Conservation (phyloP, 2,797 vertebrate species). For the Linurgus olivaceus region DNA sequence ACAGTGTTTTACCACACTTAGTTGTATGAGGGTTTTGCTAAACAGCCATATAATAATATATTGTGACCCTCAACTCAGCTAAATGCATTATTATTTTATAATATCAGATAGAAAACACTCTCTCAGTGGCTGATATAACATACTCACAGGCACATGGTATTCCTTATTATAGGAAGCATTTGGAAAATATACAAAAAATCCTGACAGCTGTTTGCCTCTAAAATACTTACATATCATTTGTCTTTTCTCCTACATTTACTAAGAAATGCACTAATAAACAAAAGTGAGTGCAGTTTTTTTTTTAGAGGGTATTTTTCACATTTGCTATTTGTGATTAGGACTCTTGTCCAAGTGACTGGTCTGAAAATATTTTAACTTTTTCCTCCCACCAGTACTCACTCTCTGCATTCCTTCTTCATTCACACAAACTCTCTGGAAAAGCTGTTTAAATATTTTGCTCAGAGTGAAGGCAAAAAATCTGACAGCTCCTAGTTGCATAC, state of each 20-base stretch:
- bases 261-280: neutral
- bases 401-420: constrained; percentile 97
- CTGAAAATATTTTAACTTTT: neutral
- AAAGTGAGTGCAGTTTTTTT: neutral
- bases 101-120: neutral
- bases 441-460: constrained; percentile 90
- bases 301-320: neutral
- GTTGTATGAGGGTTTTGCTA: neutral
- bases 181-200: neutral
- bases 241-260: neutral
- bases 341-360: neutral
- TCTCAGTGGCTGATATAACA: neutral
- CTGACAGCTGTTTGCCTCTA: neutral
- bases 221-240: neutral
- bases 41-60: neutral
- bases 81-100: neutral
- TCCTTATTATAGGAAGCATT: neutral
- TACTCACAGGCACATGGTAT: neutral
- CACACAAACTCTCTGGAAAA: constrained; percentile 90
- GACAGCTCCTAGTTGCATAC: constrained; percentile 84
- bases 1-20: neutral
- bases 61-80: neutral
- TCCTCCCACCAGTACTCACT: constrained; percentile 76
- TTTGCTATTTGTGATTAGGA: neutral
- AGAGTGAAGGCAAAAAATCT: constrained; percentile 91